Evolutionary conservation across 2,113 vertebrate species (phyloP), one percentile per base, ranked within the genome.

Genomic region (Cinclus cinclus): DNA sequence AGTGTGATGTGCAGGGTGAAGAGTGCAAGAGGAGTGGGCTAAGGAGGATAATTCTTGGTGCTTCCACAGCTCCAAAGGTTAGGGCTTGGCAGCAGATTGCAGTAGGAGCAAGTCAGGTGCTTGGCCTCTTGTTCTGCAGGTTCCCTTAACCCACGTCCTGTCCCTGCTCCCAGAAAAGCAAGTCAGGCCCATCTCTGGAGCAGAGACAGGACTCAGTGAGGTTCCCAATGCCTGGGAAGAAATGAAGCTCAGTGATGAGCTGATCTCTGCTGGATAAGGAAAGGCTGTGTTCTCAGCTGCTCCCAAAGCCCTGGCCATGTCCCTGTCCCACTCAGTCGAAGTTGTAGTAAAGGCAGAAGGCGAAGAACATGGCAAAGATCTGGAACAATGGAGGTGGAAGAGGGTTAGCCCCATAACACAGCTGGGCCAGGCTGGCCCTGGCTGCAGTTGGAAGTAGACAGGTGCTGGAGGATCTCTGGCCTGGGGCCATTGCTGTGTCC

Each of bases 341-440:
- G 81, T 96, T 96, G 93, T 96, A 96, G 44, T 96, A 96, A 42
- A 96, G 96, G 95, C 96, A 96, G 31, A 96, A 94, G 69, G 96
- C 93, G 1, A 96, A 92, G 84, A 96, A 96, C 96, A 96, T 95
- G 60, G 96, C 95, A 0, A 95, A 96, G 84, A 91, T 94, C 96
- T 96, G 95, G 4, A 78, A 59, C 0, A 22, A 31, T 5, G 28
- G 53, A 25, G 21, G 3, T 8, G 20, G 35, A 18, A 44, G 17
- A 10, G 3, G 56, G 23, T 92, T 75, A 58, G 6, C 3, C 27
- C 73, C 4, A n/a, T 1, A 23, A n/a, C 35, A 71, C 30, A 41
- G 23, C 37, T 1, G 0, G 33, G 33, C 65, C 15, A 28, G 30
- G 46, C 39, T 1, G 2, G 42, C 30, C 58, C 22, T 63, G 68